Percentiles rank a stretch among this genome's conserved stretches.
Conservation (phyloP, 2,888 invertebrate species). For the Stegana nigrithorax region DNA sequence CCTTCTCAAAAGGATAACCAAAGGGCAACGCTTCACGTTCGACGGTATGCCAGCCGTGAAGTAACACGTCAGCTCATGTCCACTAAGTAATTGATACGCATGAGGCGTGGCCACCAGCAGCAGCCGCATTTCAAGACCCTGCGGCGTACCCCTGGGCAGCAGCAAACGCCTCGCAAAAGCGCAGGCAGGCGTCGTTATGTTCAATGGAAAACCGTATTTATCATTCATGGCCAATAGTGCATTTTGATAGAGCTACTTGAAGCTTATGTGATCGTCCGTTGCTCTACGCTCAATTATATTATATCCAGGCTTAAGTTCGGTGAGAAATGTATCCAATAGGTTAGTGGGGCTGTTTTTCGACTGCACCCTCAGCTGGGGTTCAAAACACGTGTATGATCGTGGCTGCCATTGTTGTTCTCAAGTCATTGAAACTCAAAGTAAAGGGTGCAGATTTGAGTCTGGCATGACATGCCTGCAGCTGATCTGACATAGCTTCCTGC, state of each 20-base stretch:
- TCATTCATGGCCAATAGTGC: constrained; percentile 68
- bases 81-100: constrained; percentile 37
- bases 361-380: constrained; percentile 49
- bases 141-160: constrained; percentile 73
- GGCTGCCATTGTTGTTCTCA: constrained; percentile 72
- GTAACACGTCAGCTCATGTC: constrained; percentile 39
- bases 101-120: constrained; percentile 72
- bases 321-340: constrained; percentile 74
- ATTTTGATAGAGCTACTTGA: constrained; percentile 67
- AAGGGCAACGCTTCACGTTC: constrained; percentile 71
- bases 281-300: constrained; percentile 50
- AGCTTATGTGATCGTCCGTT: constrained; percentile 69
- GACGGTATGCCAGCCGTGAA: constrained; percentile 45
- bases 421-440: constrained; percentile 71
- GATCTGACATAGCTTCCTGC: constrained; percentile 40
- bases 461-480: constrained; percentile 71
- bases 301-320: constrained; percentile 71
- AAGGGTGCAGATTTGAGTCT: constrained; percentile 78
- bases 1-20: constrained; percentile 79
- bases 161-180: constrained; percentile 73
- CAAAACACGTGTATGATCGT: constrained; percentile 75
- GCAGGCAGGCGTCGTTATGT: constrained; percentile 69
- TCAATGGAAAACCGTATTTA: constrained; percentile 66
- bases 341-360: constrained; percentile 36
- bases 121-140: constrained; percentile 73